Evolutionary conservation across 2,888 invertebrate species (phyloP).

Genomic region (Cecidostiba fungosa): DNA sequence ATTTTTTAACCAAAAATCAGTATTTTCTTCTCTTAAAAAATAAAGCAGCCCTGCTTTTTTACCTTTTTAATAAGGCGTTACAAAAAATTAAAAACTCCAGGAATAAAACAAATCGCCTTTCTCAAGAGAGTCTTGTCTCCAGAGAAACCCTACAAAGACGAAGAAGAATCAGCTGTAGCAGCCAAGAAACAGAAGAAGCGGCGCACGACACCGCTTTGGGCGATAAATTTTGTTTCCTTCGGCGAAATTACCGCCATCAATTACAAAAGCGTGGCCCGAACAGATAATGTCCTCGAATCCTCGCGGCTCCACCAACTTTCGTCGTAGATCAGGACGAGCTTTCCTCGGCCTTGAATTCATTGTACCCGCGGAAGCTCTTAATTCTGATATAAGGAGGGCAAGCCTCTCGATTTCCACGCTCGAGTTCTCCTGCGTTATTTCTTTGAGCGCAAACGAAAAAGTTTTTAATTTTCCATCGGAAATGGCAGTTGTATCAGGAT

Average conservation of each 20-base stretch:
- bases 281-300: slow-evolving; percentile 76
- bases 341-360: slow-evolving; percentile 63
- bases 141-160: not conserved
- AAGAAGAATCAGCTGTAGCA: not conserved
- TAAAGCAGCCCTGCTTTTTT: not conserved
- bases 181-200: slow-evolving; percentile 26
- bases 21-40: not conserved
- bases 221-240: slow-evolving; percentile 61
- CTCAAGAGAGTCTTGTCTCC: not conserved
- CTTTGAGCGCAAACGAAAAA: not conserved
- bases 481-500: not conserved
- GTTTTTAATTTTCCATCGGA: slow-evolving; percentile 21
- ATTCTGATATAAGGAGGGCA: slow-evolving; percentile 58
- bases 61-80: not conserved
- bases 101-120: not conserved
- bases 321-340: slow-evolving; percentile 70
- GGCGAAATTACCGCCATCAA: slow-evolving; percentile 72
- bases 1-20: too few relatives aligned
- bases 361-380: slow-evolving; percentile 46
- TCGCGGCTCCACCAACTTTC: slow-evolving; percentile 71
- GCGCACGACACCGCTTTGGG: not conserved
- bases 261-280: slow-evolving; percentile 67
- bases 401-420: slow-evolving; percentile 37
- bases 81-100: not conserved
- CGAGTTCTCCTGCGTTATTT: not conserved